A percentile compares a stretch with the other conserved stretches of the same genome.
Evolutionary conservation across 2,113 vertebrate genomes (phyloP).

Genomic region (Amazona vittata): DNA sequence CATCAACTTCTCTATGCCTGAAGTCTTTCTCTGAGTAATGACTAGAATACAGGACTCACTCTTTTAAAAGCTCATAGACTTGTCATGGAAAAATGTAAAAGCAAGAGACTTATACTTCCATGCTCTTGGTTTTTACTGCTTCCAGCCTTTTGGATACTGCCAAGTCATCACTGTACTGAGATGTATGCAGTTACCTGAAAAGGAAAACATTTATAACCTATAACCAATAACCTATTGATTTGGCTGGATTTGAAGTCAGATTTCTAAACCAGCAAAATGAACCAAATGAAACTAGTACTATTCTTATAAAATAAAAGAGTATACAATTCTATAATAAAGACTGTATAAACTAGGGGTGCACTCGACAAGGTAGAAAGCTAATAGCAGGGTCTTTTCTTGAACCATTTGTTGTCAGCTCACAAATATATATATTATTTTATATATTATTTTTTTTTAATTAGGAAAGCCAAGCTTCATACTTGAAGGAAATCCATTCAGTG

Average conservation of each 20-base stretch:
- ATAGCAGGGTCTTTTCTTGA: not conserved
- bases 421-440: not conserved
- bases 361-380: not conserved
- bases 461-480: not conserved
- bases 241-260: not conserved
- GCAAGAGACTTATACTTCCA: not conserved
- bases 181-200: not conserved
- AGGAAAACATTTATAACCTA: not conserved
- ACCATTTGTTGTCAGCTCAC: not conserved
- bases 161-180: not conserved
- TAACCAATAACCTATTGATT: not conserved
- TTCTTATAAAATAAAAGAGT: not conserved
- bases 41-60: not conserved
- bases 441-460: not conserved
- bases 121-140: not conserved
- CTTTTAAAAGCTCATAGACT: not conserved
- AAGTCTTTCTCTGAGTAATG: not conserved
- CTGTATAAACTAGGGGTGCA: not conserved
- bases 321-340: not conserved
- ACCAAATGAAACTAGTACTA: not conserved
- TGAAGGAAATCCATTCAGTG: not conserved
- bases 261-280: not conserved
- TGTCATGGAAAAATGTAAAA: not conserved
- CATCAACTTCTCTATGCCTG: not conserved
- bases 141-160: not conserved